Base-by-base conservation (phyloP, 2,113 vertebrate genomes). In the Pedetes capensis region DNA sequence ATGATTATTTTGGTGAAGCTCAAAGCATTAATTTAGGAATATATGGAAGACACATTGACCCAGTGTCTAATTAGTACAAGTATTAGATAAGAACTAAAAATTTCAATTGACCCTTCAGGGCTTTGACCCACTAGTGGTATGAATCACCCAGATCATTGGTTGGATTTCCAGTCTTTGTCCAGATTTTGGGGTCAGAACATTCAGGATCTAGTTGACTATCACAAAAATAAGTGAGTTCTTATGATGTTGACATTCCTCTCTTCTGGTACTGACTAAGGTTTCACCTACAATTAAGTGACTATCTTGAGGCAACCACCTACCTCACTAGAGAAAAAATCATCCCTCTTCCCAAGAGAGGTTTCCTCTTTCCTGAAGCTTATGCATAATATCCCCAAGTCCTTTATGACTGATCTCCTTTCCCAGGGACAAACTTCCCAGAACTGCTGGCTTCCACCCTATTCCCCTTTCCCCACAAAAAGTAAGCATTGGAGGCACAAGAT, bases 281-380 rank as follows among this genome's bases (percentile, higher is more conserved):
- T 42, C 57, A 25, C 85, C 39, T 72, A 42, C 27, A 95, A 95
- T 89, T 96, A 95, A 89, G 74, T 34, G 16, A 78, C 80, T 47
- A 84, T 11, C 5, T 49, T 27, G 74, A 94, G 25, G 74, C 51
- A 69, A 78, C 17, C 44, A 47, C 47, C 34, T 71, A 94, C 79
- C n/a, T 44, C 84, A 29, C 39, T 57, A 37, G 93, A 93, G 93
- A 64, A 69, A 89, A 79, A 82, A 49, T 9, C 39, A 93, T 10
- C 12, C 25, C 14, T 55, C 89, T 90, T 87, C 96, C 82, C 75
- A 29, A 66, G 83, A 89, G 96, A 93, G 93, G 93, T 80, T 76
- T 97, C 86, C 5, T 93, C 53, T 97, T 96, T 91, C 93, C 49
- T 6, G 29, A 84, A 91, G 37, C 63, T 86, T 25, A 72, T 14